Conservation (phyloP, 2,113 vertebrate species). For the Tachysurus vachellii region DNA sequence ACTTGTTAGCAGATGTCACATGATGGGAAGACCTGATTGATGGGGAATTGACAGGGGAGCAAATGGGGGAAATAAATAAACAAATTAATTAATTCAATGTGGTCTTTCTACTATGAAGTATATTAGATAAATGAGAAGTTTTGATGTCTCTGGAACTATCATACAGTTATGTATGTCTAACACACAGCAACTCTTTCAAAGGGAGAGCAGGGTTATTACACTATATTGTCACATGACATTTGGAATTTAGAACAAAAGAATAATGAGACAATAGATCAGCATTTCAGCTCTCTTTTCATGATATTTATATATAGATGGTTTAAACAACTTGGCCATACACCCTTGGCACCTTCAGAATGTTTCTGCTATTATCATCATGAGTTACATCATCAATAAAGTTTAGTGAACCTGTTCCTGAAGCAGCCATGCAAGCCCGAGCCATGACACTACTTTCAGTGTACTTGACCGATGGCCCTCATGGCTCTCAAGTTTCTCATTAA, state of each 20-base stretch:
- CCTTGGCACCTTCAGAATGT: no score
- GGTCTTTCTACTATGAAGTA: background rate
- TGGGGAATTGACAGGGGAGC: background rate
- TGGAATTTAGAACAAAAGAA: background rate
- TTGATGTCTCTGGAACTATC: background rate
- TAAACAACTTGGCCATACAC: background rate
- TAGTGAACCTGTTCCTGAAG: no score
- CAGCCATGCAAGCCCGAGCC: no score
- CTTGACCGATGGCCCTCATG: background rate
- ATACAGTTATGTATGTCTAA: background rate
- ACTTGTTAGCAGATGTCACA: background rate
- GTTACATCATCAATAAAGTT: no score
- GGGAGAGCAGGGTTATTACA: background rate
- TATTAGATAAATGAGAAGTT: constrained; percentile 8
- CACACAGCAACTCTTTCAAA: background rate
- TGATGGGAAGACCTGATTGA: background rate
- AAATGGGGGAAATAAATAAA: background rate
- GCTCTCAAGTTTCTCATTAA: background rate
- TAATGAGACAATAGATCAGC: background rate
- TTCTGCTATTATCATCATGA: no score
- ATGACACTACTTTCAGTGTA: background rate
- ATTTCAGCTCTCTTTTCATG: background rate
- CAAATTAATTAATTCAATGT: background rate
- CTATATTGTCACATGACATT: background rate
- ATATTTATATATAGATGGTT: background rate